Evolutionary conservation across 1,140 invertebrate genomes (phyloP).

Genomic region (Choristoneura fumiferana): DNA sequence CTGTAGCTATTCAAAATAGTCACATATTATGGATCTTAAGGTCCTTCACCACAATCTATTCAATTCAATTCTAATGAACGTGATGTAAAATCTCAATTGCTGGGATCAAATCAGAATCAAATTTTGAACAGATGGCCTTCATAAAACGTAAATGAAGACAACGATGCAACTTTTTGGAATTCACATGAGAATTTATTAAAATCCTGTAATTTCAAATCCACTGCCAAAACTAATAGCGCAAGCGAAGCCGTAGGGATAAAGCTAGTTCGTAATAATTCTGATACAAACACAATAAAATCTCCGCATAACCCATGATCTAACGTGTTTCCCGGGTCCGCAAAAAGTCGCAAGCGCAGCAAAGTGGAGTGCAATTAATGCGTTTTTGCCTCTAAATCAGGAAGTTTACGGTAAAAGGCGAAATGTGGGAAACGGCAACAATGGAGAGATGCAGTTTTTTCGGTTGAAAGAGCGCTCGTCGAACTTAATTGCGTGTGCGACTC

Average conservation of each 20-base stretch:
- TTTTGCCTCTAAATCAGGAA: conserved; percentile 69
- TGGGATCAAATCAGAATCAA: too few species aligned
- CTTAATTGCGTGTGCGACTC: conserved; percentile 62
- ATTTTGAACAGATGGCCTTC: conserved; percentile 1
- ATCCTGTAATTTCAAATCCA: too few species aligned
- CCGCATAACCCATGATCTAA: conserved; percentile 11
- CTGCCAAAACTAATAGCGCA: neutral
- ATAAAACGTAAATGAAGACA: too few species aligned
- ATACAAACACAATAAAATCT: conserved; percentile 4
- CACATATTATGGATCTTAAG: too few species aligned
- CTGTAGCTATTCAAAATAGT: too few species aligned
- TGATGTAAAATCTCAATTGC: too few species aligned
- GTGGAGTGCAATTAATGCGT: conserved; percentile 67
- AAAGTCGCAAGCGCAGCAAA: conserved; percentile 42
- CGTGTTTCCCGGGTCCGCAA: conserved; percentile 40
- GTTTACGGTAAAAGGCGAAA: conserved; percentile 73
- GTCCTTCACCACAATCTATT: too few species aligned
- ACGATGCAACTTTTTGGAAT: too few species aligned
- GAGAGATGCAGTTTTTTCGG: conserved; percentile 71
- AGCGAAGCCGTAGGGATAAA: too few species aligned
- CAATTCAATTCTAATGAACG: too few species aligned
- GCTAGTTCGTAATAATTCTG: too few species aligned
- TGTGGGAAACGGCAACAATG: conserved; percentile 71
- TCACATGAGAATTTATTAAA: too few species aligned
- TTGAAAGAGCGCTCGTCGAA: conserved; percentile 70